Evolutionary conservation across 2,797 vertebrate genomes (phyloP), one percentile per base, ranked within the genome.

Genomic region (Phylloscopus collybita): DNA sequence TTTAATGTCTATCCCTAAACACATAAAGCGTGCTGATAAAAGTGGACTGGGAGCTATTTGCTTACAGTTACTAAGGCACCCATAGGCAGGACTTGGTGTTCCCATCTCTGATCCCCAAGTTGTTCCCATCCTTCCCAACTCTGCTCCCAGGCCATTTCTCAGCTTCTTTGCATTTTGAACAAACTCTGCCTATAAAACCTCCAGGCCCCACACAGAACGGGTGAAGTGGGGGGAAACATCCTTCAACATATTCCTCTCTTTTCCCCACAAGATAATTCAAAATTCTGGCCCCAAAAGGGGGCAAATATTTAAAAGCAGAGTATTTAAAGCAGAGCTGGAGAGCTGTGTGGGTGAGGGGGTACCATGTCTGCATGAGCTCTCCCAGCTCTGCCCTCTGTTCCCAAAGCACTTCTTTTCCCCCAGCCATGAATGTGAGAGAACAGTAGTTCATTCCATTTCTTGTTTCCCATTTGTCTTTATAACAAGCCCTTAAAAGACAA

Each of bases 1-100:
- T 87, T 91, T 82, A 84, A 67, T 78, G 75, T 62, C 94, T 72
- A 80, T 40, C 83, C 82, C 91, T 53, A 67, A 95, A 36, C 64
- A 84, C 57, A 86, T 36, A 71, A 92, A 95, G 42, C 49, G 80
- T 44, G 22, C 78, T 91, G 80, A 88, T 91, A 83, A 88, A 91
- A 96, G 61, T 0, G 26, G 38, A 56, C 61, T 73, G 59, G 21
- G 64, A 92, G 64, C 57, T 95, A 38, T 97, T 86, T 92, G 66
- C 53, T 86, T 88, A 56, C 75, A 42, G 70, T 81, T 84, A 75
- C 45, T 70, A 50, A 75, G 38, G 50, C 88, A 91, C 27, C 34
- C 67, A 50, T 4, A 53, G 49, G 38, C 67, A 74, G 75, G 50
- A 93, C 56, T 51, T 45, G 82, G 60, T 76, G 51, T 71, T 80